A percentile compares a stretch with the other conserved stretches of the same genome.
Evolutionary conservation across 2,797 vertebrate genomes (phyloP).

Genomic region (Neosilurus hyrtlii): DNA sequence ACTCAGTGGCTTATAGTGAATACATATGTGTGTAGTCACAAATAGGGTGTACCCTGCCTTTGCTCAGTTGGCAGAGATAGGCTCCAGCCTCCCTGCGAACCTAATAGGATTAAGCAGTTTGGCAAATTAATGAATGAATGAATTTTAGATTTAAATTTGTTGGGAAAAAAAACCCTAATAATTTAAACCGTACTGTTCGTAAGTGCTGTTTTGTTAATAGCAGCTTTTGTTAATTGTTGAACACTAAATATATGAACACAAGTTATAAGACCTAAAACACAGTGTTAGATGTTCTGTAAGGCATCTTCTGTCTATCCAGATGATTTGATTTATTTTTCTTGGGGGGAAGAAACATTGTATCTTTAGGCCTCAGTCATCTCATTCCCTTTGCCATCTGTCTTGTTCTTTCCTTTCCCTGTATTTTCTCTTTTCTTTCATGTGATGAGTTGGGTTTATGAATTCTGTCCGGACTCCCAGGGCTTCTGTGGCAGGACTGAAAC

Average conservation of each 20-base stretch:
- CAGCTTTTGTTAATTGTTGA: background rate
- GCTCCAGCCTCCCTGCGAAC: too few relatives aligned
- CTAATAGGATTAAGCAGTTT: too few relatives aligned
- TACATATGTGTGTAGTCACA: too few relatives aligned
- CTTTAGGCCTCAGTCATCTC: slow-evolving; percentile 53
- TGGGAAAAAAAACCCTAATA: background rate
- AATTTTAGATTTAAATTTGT: background rate
- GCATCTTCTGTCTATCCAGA: background rate
- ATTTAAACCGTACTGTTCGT: background rate
- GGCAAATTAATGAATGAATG: too few relatives aligned
- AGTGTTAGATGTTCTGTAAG: background rate
- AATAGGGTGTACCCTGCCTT: too few relatives aligned
- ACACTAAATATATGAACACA: background rate
- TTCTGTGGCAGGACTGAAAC: slow-evolving; percentile 70
- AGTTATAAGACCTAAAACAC: background rate
- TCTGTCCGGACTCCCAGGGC: slow-evolving; percentile 73
- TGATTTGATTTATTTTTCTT: background rate
- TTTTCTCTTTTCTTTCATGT: slow-evolving; percentile 61
- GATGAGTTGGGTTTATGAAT: slow-evolving; percentile 78
- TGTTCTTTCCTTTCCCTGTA: slow-evolving; percentile 46
- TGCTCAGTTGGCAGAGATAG: too few relatives aligned
- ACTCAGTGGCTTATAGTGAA: too few relatives aligned
- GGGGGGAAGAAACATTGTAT: slow-evolving; percentile 2
- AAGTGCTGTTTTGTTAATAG: background rate
- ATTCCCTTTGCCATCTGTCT: slow-evolving; percentile 57